These are phyloP conservation scores for Chrysomela aeneicollis DNA, from an alignment of 2,888 invertebrate genomes.

Conservation along the genomic window DNA sequence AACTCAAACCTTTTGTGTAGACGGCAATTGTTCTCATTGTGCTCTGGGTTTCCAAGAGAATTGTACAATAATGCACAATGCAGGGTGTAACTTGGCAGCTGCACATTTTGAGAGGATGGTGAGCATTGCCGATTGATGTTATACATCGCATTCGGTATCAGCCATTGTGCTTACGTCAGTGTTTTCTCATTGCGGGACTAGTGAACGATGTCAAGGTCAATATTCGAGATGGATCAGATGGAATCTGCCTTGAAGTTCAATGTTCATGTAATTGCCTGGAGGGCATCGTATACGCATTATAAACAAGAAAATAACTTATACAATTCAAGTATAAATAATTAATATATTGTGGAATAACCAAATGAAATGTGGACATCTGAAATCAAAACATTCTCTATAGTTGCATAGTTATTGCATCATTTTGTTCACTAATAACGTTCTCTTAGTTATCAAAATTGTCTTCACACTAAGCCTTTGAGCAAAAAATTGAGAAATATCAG, in stretches of 20 bases:
- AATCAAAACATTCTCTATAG: too few species aligned
- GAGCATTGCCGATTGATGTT: slow-evolving; percentile 2
- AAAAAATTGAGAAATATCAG: too few species aligned
- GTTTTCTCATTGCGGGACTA: slow-evolving; percentile 10
- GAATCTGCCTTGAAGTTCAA: slow-evolving; percentile 18
- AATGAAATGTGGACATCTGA: too few species aligned
- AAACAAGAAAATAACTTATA: too few species aligned
- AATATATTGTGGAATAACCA: too few species aligned
- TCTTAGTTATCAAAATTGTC: too few species aligned
- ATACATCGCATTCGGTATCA: too few species aligned
- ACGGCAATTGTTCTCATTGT: slow-evolving; percentile 46
- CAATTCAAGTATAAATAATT: too few species aligned
- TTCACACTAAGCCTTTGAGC: too few species aligned
- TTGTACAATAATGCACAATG: slow-evolving; percentile 23
- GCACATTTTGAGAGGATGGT: slow-evolving; percentile 27
- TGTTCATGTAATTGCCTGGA: background rate
- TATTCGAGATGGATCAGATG: slow-evolving; percentile 21
- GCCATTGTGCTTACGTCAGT: slow-evolving; percentile 13
- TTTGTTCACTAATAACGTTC: too few species aligned
- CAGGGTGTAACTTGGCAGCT: slow-evolving; percentile 34
- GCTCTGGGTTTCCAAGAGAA: slow-evolving; percentile 37
- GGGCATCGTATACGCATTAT: too few species aligned
- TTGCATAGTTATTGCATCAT: too few species aligned
- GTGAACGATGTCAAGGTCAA: slow-evolving; percentile 30
- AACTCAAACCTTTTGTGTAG: slow-evolving; percentile 50